Evolutionary conservation across 2,888 invertebrate species (phyloP).

Genomic region (Quadroppia sp.): DNA sequence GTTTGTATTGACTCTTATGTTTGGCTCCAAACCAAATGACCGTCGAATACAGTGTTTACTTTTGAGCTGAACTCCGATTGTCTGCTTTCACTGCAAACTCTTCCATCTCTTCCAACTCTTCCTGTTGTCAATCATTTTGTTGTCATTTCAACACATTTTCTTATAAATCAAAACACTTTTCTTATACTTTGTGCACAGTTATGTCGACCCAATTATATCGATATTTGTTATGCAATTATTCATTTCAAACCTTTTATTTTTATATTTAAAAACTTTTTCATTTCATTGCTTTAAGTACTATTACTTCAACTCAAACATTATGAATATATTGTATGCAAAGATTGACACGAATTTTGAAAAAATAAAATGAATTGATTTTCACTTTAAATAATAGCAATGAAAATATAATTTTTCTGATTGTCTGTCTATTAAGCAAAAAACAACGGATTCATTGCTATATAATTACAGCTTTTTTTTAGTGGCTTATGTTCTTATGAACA

Average conservation of each 20-base stretch:
- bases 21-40: background rate
- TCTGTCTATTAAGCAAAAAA: constrained; percentile 2
- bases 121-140: background rate
- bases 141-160: background rate
- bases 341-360: background rate
- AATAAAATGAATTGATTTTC: background rate
- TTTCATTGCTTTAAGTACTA: too few relatives aligned
- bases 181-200: background rate
- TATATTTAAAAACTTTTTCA: too few relatives aligned
- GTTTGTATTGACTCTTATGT: background rate
- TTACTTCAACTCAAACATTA: too few relatives aligned
- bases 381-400: background rate
- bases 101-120: constrained; percentile 9
- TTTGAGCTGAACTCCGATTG: constrained; percentile 11
- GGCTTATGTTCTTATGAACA: too few relatives aligned
- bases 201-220: background rate
- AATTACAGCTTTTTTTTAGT: constrained; percentile 26
- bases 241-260: too few relatives aligned
- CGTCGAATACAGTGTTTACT: constrained; percentile 13
- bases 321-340: too few relatives aligned
- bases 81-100: constrained; percentile 4
- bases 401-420: background rate
- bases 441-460: constrained; percentile 5
- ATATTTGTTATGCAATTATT: too few relatives aligned
- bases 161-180: background rate